Evolutionary conservation across 2,888 invertebrate genomes (phyloP).

Genomic region (Pollenia amentaria): DNA sequence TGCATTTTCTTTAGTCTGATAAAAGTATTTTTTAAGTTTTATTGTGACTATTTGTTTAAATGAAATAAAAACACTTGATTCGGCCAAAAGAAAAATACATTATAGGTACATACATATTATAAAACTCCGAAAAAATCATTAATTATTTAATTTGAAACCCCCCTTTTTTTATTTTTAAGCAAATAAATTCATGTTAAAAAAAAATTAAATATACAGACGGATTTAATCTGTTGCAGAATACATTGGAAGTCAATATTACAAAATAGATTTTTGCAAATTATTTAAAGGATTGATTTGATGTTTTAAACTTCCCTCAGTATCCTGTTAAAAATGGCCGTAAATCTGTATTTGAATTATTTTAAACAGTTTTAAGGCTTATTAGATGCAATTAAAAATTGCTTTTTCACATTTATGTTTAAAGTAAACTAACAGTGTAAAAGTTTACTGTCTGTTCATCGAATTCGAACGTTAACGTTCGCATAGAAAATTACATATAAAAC

Average conservation of each 20-base stretch:
- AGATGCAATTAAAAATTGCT: too few relatives aligned
- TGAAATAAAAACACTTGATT: constrained; percentile 50
- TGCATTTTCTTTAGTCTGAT: constrained; percentile 62
- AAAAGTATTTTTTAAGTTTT: constrained; percentile 59
- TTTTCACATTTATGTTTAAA: too few relatives aligned
- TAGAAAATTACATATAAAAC: too few relatives aligned
- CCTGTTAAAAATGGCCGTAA: too few relatives aligned
- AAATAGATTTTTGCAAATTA: too few relatives aligned
- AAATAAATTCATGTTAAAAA: constrained; percentile 66
- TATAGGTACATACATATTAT: constrained; percentile 40
- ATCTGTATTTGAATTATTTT: too few relatives aligned
- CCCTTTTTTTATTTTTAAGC: constrained; percentile 60
- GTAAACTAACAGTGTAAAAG: too few relatives aligned
- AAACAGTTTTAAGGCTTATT: too few relatives aligned
- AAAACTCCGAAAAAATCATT: constrained; percentile 25
- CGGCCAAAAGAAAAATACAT: constrained; percentile 69
- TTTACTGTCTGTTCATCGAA: too few relatives aligned
- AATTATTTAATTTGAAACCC: constrained; percentile 60
- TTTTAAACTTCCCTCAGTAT: too few relatives aligned
- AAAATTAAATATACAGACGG: constrained; percentile 50
- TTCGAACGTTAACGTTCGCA: too few relatives aligned
- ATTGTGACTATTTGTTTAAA: constrained; percentile 43
- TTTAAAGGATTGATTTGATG: not conserved
- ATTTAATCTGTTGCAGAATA: constrained; percentile 62
- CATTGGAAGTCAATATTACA: constrained; percentile 28